Conservation (phyloP, 2,113 vertebrate species). For the Nematolebias whitei region DNA sequence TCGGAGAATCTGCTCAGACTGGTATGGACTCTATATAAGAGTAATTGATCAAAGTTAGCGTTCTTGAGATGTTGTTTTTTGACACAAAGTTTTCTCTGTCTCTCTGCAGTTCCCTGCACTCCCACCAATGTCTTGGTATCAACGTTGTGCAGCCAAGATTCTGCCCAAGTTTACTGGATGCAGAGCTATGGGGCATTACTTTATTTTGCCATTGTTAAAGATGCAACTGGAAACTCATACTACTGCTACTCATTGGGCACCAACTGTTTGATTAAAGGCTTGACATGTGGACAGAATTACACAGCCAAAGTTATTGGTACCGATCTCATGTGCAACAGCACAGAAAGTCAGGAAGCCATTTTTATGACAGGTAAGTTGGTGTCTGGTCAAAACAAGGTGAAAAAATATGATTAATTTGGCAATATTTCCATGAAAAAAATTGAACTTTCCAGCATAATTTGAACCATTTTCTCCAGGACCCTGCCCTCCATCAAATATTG, state of each 20-base stretch:
- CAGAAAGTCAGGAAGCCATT: conserved; percentile 33
- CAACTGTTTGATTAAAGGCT: conserved; percentile 61
- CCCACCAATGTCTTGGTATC: conserved; percentile 56
- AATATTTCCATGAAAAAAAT: not conserved
- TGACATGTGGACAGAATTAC: conserved; percentile 77
- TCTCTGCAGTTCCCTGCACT: conserved; percentile 75
- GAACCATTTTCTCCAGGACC: conserved; percentile 60
- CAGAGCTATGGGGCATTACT: conserved; percentile 56
- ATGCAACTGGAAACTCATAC: conserved; percentile 48
- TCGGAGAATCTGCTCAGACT: conserved; percentile 69
- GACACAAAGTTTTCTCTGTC: not conserved
- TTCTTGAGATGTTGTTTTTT: not conserved
- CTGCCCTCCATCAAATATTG: conserved; percentile 66
- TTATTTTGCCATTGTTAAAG: conserved; percentile 57
- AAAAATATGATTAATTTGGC: not conserved
- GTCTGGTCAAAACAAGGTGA: not conserved
- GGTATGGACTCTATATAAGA: conserved; percentile 53
- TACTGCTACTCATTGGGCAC: conserved; percentile 52
- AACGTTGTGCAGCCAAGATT: conserved; percentile 63
- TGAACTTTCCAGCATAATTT: not conserved
- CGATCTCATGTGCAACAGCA: conserved; percentile 77
- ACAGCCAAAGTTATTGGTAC: conserved; percentile 59
- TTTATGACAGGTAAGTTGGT: conserved; percentile 71
- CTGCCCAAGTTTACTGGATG: conserved; percentile 67
- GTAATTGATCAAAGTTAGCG: no score